These are phyloP conservation scores for Salarias fasciatus DNA, from an alignment of 2,797 vertebrate species.

Conservation along the genomic window DNA sequence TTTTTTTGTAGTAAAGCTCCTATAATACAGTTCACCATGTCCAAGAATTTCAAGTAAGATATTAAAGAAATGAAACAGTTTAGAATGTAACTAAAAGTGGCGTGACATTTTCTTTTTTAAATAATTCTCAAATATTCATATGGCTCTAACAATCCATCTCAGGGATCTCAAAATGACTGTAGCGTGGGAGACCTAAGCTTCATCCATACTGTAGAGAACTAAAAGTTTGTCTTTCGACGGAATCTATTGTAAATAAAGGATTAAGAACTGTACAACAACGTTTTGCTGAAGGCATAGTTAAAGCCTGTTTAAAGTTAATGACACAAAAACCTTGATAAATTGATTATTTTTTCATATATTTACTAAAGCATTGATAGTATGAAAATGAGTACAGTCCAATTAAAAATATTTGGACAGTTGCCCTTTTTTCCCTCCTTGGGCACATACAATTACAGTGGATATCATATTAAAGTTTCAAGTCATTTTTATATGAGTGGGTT, in stretches of 20 bases:
- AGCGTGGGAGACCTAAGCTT: neutral
- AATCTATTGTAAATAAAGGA: neutral
- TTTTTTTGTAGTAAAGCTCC: too few species aligned
- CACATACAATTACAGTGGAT: neutral
- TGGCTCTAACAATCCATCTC: too few species aligned
- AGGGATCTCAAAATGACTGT: neutral
- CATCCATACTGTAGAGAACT: neutral
- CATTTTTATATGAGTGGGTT: too few species aligned
- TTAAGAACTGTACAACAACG: neutral
- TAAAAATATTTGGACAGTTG: too few species aligned
- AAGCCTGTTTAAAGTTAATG: neutral
- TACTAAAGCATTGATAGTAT: neutral
- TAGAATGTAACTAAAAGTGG: too few species aligned
- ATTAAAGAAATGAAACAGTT: too few species aligned
- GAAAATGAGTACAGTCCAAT: too few species aligned
- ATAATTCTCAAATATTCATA: too few species aligned
- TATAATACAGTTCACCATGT: too few species aligned
- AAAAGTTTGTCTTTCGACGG: neutral
- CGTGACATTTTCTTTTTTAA: too few species aligned
- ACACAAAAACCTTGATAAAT: neutral
- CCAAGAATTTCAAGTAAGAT: too few species aligned
- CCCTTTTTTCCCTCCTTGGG: too few species aligned
- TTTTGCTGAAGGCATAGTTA: neutral
- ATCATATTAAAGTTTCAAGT: neutral
- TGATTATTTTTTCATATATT: neutral